A percentile compares a stretch with the other conserved stretches of the same genome.
Evolutionary conservation across 1,140 invertebrate genomes (phyloP).

Genomic region (Popillia japonica): DNA sequence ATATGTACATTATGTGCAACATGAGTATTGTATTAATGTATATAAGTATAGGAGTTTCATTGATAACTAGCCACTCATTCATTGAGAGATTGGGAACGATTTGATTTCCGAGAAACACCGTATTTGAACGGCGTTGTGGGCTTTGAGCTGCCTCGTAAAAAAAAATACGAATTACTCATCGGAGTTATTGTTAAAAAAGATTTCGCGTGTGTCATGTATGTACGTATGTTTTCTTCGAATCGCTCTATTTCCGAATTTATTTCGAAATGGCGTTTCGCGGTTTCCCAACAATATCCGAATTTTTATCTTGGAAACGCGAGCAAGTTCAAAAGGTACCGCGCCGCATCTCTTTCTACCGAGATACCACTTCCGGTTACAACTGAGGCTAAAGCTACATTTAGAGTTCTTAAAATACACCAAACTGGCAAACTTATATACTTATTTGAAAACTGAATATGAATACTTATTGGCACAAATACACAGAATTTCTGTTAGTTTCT

Average conservation of each 20-base stretch:
- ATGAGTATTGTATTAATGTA: no score
- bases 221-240: not conserved
- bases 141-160: not conserved
- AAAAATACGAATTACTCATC: constrained; percentile 26
- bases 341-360: not conserved
- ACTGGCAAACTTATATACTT: constrained; percentile 10
- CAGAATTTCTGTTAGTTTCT: constrained; percentile 24
- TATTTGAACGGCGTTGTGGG: not conserved
- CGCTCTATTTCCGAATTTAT: constrained; percentile 12
- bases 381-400: constrained; percentile 19
- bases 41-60: not conserved
- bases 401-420: constrained; percentile 3
- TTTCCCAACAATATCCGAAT: no score
- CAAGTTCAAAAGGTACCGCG: constrained; percentile 21
- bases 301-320: no score
- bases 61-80: not conserved
- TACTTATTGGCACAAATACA: constrained; percentile 26
- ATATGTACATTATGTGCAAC: no score
- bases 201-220: not conserved
- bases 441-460: constrained; percentile 19
- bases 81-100: not conserved
- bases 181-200: constrained; percentile 5
- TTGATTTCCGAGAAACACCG: not conserved
- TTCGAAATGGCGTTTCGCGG: not conserved
- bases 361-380: constrained; percentile 29